Conservation (phyloP, 2,797 vertebrate species). For the Hybognathus amarus region DNA sequence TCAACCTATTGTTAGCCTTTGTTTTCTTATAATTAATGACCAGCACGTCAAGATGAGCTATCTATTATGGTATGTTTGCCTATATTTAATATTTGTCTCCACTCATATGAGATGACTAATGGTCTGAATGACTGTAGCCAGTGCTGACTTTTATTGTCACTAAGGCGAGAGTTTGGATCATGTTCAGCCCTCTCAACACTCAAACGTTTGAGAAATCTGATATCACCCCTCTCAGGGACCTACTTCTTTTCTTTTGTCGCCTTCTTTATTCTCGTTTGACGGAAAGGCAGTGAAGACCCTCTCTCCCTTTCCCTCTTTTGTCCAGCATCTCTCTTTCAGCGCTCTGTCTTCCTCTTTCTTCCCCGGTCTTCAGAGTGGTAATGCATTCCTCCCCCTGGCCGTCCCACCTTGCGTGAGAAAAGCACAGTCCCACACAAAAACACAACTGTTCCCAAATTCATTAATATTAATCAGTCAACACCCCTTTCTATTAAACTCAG, state of each 20-base stretch:
- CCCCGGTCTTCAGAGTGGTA: constrained; percentile 59
- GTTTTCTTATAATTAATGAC: constrained; percentile 35
- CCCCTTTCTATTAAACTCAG: constrained; percentile 65
- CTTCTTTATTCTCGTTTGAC: constrained; percentile 61
- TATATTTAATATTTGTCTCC: constrained; percentile 41
- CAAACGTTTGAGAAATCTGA: constrained; percentile 58
- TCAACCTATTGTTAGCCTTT: constrained; percentile 8
- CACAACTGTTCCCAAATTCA: constrained; percentile 71
- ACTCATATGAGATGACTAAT: constrained; percentile 38
- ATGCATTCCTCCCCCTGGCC: constrained; percentile 63
- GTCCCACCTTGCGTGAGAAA: constrained; percentile 65
- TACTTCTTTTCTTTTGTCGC: constrained; percentile 57
- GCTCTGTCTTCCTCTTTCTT: constrained; percentile 63
- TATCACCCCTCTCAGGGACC: constrained; percentile 59
- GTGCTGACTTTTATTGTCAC: constrained; percentile 56
- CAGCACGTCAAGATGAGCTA: constrained; percentile 15
- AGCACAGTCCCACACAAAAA: constrained; percentile 66
- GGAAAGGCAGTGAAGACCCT: constrained; percentile 58
- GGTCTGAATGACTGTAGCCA: constrained; percentile 47
- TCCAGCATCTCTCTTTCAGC: constrained; percentile 62
- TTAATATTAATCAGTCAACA: constrained; percentile 73
- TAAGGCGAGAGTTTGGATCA: constrained; percentile 57
- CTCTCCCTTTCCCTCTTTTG: constrained; percentile 53
- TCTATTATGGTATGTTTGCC: constrained; percentile 25
- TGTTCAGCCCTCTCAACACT: constrained; percentile 57